A percentile compares a stretch with the other conserved stretches of the same genome.
These are phyloP conservation scores for Tadarida brasiliensis DNA, from an alignment of 2,797 vertebrate species.

Conservation along the genomic window DNA sequence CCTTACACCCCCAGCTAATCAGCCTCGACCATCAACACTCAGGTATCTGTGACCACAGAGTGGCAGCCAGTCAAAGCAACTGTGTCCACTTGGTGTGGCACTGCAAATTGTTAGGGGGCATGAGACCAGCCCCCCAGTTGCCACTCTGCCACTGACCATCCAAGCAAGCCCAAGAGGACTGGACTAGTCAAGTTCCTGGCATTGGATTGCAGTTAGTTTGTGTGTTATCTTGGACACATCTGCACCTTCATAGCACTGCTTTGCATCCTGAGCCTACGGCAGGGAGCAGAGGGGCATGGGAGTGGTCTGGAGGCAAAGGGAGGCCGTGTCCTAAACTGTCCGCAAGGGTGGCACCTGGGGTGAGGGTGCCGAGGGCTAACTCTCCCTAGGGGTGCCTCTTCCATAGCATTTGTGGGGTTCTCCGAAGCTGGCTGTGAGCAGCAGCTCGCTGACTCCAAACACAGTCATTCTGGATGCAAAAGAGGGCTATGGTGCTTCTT, in stretches of 20 bases:
- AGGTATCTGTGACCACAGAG: accelerated
- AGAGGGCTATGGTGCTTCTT: neutral
- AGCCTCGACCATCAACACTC: neutral
- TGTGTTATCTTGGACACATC: neutral
- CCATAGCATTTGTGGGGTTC: neutral
- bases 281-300: too few relatives aligned
- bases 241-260: neutral
- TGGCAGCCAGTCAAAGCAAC: neutral
- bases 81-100: accelerated
- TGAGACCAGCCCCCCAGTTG: neutral
- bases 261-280: neutral
- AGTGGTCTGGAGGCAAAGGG: neutral
- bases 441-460: neutral
- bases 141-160: neutral
- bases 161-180: neutral
- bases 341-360: neutral
- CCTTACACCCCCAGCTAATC: neutral
- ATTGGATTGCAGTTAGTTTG: accelerated
- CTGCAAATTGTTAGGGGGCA: neutral
- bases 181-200: neutral
- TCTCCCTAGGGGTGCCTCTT: neutral
- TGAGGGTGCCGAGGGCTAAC: neutral
- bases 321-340: neutral
- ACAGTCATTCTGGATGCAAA: neutral
- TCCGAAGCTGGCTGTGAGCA: neutral